phyloP scores from a whole-genome alignment of 2,888 invertebrate genomes.

The Drosophila ezoana region DNA sequence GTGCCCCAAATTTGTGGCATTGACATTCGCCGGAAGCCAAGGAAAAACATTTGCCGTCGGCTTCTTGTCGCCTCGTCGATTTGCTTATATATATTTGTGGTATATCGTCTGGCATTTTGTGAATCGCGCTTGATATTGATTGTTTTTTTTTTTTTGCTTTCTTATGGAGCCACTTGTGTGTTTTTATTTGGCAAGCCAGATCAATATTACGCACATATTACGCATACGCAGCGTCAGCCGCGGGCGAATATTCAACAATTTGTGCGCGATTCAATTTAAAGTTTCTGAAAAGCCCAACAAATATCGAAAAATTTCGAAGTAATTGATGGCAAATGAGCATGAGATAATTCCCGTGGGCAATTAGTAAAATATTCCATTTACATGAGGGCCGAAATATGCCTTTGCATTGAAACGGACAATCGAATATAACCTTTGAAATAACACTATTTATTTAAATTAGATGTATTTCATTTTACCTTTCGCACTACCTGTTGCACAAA shows the following conservation, averaged over 20 bases:
- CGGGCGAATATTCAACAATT: conserved; percentile 7
- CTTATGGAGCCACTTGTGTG: conserved; percentile 18
- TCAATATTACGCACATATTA: conserved; percentile 53
- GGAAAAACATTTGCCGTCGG: conserved; percentile 75
- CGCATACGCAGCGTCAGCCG: conserved; percentile 31
- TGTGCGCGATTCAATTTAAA: conserved; percentile 36
- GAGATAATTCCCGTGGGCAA: not conserved
- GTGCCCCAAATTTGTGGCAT: conserved; percentile 75
- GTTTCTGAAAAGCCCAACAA: conserved; percentile 10
- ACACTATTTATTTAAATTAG: not conserved
- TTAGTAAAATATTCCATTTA: not conserved
- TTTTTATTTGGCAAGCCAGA: conserved; percentile 39
- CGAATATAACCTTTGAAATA: not conserved
- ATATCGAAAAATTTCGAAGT: conserved; percentile 1
- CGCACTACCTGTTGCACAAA: conserved; percentile 6
- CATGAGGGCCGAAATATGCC: too few relatives aligned
- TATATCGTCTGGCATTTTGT: conserved; percentile 55
- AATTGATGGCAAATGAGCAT: conserved; percentile 4
- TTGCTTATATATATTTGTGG: conserved; percentile 6
- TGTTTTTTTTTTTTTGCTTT: conserved; percentile 19
- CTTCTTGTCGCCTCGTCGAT: conserved; percentile 56
- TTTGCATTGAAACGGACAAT: not conserved
- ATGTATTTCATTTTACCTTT: not conserved
- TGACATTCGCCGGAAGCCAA: conserved; percentile 80
- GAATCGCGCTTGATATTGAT: conserved; percentile 52